phyloP scores from a whole-genome alignment of 2,113 vertebrate species.

The Bubo bubo region DNA sequence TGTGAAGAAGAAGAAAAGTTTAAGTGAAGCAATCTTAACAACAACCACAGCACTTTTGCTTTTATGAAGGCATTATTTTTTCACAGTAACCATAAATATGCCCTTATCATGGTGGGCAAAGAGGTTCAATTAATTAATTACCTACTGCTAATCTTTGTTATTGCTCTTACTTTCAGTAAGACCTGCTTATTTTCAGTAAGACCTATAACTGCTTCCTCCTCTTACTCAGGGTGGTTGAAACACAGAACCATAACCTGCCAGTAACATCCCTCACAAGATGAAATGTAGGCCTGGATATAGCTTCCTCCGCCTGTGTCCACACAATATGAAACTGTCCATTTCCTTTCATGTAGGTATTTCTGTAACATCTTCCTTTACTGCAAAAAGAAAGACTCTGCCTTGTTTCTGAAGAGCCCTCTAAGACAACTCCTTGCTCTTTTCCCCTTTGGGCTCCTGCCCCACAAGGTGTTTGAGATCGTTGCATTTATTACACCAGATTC shows the following conservation, averaged over 20 bases:
- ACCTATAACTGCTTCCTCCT: neutral
- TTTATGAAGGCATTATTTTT: neutral
- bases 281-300: neutral
- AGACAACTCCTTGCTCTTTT: neutral
- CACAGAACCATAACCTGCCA: neutral
- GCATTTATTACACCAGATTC: neutral
- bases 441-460: neutral
- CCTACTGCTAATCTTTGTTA: neutral
- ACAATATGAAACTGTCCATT: neutral
- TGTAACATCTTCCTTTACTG: neutral
- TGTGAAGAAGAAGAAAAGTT: neutral
- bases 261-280: neutral
- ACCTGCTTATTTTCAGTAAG: neutral
- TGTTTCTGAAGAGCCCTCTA: neutral
- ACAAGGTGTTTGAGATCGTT: neutral
- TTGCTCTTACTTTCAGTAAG: neutral
- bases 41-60: neutral
- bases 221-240: neutral
- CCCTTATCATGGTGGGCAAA: neutral
- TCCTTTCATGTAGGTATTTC: neutral
- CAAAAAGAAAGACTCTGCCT: neutral
- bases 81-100: neutral
- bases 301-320: neutral
- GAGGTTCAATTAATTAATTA: neutral
- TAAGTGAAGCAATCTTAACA: neutral